phyloP scores from a whole-genome alignment of 1,140 invertebrate genomes.

The Neotoxoptera formosana region DNA sequence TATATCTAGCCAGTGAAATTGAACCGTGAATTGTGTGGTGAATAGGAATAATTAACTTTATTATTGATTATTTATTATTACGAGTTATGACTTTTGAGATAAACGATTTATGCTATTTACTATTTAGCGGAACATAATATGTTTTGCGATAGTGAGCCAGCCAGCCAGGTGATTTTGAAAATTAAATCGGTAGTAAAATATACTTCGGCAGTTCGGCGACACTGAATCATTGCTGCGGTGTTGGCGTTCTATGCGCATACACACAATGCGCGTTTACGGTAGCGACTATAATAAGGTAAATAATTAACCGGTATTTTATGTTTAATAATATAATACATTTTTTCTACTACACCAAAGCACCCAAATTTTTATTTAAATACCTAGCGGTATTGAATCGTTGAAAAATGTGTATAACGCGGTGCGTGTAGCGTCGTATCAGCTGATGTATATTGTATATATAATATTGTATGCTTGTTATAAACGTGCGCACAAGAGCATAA shows the following conservation, averaged over 20 bases:
- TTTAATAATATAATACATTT: neutral
- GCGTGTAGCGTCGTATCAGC: neutral
- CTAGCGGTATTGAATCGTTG: neutral
- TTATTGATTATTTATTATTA: no score
- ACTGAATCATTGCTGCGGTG: neutral
- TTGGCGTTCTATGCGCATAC: neutral
- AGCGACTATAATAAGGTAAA: neutral
- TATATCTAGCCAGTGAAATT: no score
- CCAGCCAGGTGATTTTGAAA: neutral
- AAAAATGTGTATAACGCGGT: neutral
- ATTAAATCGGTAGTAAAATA: neutral
- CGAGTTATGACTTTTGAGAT: no score
- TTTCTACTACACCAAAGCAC: neutral
- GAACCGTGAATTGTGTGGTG: no score
- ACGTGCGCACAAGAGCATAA: neutral
- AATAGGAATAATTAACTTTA: no score
- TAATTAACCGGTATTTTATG: neutral
- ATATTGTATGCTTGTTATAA: no score
- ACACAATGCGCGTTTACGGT: neutral
- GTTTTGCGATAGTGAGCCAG: neutral
- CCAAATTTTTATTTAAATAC: neutral
- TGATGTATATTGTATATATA: no score
- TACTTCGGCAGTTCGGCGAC: neutral
- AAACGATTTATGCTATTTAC: no score
- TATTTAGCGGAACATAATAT: neutral